Evolutionary conservation across 2,113 vertebrate species (phyloP).

Genomic region (Chaetops frenatus): DNA sequence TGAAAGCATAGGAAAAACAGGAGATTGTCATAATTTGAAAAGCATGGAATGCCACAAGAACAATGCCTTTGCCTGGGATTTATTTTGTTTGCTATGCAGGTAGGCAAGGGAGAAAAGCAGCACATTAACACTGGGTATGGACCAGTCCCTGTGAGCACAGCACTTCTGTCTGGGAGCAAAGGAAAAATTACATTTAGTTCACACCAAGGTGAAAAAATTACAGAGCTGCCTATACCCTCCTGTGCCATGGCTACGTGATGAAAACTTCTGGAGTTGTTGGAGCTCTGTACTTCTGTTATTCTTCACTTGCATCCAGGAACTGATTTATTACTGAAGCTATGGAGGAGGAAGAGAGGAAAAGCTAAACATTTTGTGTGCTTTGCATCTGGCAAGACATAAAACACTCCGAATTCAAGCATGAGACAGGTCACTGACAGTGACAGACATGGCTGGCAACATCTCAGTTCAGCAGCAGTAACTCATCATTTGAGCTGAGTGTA

Average conservation of each 20-base stretch:
- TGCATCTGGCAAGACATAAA: slow-evolving; percentile 35
- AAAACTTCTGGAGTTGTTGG: not conserved
- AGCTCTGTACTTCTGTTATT: not conserved
- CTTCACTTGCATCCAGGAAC: slow-evolving; percentile 16
- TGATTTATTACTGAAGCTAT: slow-evolving; percentile 39
- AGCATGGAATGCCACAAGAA: not conserved
- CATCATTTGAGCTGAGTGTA: not conserved
- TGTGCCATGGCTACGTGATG: not conserved
- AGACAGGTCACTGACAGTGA: slow-evolving; percentile 23
- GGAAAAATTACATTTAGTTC: not conserved
- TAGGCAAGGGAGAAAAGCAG: not conserved
- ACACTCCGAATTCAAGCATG: slow-evolving; percentile 20
- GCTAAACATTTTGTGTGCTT: not conserved
- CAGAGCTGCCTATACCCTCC: not conserved
- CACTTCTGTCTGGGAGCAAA: not conserved
- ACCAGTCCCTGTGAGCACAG: not conserved
- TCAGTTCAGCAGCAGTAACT: slow-evolving; percentile 25
- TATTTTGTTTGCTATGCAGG: not conserved
- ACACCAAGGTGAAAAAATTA: not conserved
- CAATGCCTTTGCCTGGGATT: not conserved
- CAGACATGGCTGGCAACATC: slow-evolving; percentile 33
- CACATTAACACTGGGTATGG: not conserved
- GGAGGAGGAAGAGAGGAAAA: not conserved
- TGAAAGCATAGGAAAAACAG: not conserved
- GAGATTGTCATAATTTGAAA: not conserved